Evolutionary conservation across 2,888 invertebrate genomes (phyloP).

Genomic region (Troilus luridus): DNA sequence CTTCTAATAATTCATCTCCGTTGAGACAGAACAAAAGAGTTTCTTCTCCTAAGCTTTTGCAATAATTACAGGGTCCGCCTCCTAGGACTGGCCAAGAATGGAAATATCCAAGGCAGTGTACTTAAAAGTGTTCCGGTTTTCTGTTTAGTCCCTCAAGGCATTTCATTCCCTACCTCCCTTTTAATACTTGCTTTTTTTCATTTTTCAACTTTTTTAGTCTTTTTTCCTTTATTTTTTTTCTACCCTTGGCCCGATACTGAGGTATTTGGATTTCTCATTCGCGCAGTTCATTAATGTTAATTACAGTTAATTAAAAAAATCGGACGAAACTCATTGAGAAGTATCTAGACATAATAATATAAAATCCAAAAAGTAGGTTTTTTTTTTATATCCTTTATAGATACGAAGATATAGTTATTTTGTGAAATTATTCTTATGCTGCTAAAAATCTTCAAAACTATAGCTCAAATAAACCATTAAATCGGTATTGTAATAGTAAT

Average conservation of each 20-base stretch:
- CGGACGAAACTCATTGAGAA: not conserved
- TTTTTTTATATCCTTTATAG: too few relatives aligned
- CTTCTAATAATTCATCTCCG: slow-evolving; percentile 38
- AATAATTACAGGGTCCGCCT: slow-evolving; percentile 42
- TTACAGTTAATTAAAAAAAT: not conserved
- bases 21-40: slow-evolving; percentile 39
- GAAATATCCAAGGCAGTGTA: slow-evolving; percentile 30
- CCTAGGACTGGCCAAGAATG: slow-evolving; percentile 25
- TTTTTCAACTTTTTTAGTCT: not conserved
- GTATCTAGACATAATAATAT: too few relatives aligned
- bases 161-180: slow-evolving; percentile 29
- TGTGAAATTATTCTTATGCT: too few relatives aligned
- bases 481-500: too few relatives aligned
- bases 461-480: too few relatives aligned
- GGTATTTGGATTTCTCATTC: not conserved
- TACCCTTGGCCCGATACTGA: not conserved
- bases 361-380: too few relatives aligned
- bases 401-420: too few relatives aligned
- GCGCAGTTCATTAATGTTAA: not conserved
- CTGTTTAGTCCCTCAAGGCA: slow-evolving; percentile 30
- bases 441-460: too few relatives aligned
- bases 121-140: slow-evolving; percentile 46
- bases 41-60: slow-evolving; percentile 8
- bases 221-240: not conserved
- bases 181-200: slow-evolving; percentile 4